A percentile compares a stretch with the other conserved stretches of the same genome.
phyloP scores from a whole-genome alignment of 2,113 vertebrate species.

The Scalopus aquaticus region DNA sequence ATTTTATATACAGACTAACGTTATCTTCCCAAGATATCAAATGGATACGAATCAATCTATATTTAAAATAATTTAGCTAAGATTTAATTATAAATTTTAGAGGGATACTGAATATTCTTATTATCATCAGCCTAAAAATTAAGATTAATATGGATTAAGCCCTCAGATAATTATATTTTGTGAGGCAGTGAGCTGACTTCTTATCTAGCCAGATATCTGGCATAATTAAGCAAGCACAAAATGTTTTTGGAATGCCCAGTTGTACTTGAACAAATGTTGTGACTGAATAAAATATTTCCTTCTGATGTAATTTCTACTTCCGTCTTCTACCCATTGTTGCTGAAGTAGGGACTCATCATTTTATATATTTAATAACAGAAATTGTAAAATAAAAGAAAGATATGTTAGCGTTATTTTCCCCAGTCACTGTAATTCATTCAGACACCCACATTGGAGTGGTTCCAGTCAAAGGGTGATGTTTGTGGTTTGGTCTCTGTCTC shows the following conservation, averaged over 20 bases:
- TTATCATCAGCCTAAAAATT: not conserved
- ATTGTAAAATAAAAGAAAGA: not conserved
- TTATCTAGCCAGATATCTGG: slow-evolving; percentile 28
- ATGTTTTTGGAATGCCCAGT: slow-evolving; percentile 69
- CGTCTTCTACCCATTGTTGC: not conserved
- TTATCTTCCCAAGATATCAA: slow-evolving; percentile 23
- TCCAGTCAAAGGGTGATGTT: not conserved
- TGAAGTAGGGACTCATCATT: not conserved
- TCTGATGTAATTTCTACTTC: slow-evolving; percentile 46
- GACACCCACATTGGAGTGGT: not conserved
- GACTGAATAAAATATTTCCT: slow-evolving; percentile 51
- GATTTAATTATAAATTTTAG: slow-evolving; percentile 23
- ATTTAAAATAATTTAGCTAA: slow-evolving; percentile 23
- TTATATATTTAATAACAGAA: not conserved
- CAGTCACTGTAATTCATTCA: not conserved
- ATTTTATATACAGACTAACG: not conserved
- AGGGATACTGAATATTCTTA: not conserved
- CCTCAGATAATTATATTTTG: not conserved
- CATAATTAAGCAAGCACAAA: slow-evolving; percentile 28
- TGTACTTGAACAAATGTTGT: slow-evolving; percentile 71
- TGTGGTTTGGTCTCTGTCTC: not conserved
- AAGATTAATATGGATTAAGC: not conserved
- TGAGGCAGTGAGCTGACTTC: not conserved
- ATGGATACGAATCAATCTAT: not conserved
- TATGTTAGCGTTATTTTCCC: not conserved